Evolutionary conservation across 2,888 invertebrate species (phyloP).

Genomic region (Adelognathus sp.): DNA sequence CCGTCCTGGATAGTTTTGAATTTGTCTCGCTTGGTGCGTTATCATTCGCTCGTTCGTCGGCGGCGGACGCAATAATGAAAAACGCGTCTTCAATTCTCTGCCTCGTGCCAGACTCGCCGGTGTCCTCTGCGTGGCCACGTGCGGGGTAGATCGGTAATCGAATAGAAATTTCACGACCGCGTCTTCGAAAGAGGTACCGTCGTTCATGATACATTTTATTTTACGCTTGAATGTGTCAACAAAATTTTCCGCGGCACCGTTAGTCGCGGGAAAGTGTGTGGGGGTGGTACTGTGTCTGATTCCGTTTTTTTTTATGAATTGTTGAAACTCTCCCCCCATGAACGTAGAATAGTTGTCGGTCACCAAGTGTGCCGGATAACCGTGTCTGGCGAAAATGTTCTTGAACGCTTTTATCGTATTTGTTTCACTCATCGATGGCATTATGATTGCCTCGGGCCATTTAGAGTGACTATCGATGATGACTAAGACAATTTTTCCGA

Average conservation of each 20-base stretch:
- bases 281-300: conserved; percentile 61
- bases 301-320: conserved; percentile 55
- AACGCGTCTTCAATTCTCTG: conserved; percentile 43
- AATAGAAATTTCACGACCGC: conserved; percentile 51
- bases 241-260: too few species aligned
- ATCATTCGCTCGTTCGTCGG: not conserved
- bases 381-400: conserved; percentile 62
- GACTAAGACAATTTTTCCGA: conserved; percentile 58
- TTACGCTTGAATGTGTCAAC: conserved; percentile 52
- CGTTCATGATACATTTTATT: conserved; percentile 35
- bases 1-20: conserved; percentile 25
- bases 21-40: conserved; percentile 40
- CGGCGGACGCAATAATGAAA: conserved; percentile 44
- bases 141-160: conserved; percentile 55
- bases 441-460: conserved; percentile 65
- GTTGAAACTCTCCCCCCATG: conserved; percentile 55
- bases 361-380: conserved; percentile 60
- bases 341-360: conserved; percentile 68
- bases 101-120: conserved; percentile 41
- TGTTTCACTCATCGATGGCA: conserved; percentile 55
- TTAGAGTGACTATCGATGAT: conserved; percentile 67
- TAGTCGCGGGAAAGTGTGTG: conserved; percentile 19
- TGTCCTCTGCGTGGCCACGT: conserved; percentile 45
- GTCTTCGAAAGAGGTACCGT: conserved; percentile 10
- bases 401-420: conserved; percentile 59